Conservation (phyloP, 2,888 invertebrate genomes). For the Nomada goodeniana region DNA sequence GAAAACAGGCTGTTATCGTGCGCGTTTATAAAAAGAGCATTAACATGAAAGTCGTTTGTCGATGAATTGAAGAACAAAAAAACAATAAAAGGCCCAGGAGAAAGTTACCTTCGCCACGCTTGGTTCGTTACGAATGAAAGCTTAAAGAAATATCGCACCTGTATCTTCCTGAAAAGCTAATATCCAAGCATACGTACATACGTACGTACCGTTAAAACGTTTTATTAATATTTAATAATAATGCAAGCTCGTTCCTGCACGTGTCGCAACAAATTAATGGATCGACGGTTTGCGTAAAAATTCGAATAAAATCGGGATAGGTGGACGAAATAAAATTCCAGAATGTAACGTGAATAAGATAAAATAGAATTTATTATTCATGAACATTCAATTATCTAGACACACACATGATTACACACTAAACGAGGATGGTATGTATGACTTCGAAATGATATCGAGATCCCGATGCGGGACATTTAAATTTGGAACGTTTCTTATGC, state of each 20-base stretch:
- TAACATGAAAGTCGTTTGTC: constrained; percentile 41
- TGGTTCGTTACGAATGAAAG: constrained; percentile 35
- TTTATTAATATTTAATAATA: no score
- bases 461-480: constrained; percentile 84
- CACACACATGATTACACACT: constrained; percentile 66
- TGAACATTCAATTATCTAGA: constrained; percentile 69
- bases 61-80: constrained; percentile 46
- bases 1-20: constrained; percentile 8
- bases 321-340: background rate
- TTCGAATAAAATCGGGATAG: background rate
- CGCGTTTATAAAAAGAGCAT: constrained; percentile 23
- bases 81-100: constrained; percentile 49
- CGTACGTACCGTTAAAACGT: no score
- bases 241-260: no score
- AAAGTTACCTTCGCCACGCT: constrained; percentile 59
- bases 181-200: background rate
- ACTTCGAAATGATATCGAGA: constrained; percentile 65
- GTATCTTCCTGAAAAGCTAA: background rate
- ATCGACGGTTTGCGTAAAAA: no score
- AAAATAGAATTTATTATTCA: constrained; percentile 72
- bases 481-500: constrained; percentile 70
- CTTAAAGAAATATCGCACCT: constrained; percentile 41
- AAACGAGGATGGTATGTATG: constrained; percentile 65
- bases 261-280: no score
- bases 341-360: constrained; percentile 35